Base-by-base conservation (phyloP, 1,140 invertebrate genomes). In the Penaeus japonicus region DNA sequence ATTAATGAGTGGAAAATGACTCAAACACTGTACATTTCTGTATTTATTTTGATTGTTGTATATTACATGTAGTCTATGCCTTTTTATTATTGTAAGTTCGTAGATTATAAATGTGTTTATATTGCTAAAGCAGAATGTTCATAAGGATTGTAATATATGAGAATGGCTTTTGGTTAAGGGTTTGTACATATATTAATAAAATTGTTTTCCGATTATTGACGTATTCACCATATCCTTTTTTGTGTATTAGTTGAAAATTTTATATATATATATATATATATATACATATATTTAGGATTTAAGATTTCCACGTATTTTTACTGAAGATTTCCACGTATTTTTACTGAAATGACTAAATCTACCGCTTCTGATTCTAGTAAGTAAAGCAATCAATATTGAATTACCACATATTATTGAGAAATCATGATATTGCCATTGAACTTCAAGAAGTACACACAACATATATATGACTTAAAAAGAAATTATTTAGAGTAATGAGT, bases 11-110 rank as follows among this genome's bases (percentile, higher is more conserved):
- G 70, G 4, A 47, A 47, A 73, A 30, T 73, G 4, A 32, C 35
- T 73, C 70, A 73, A 30, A 30, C 70, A 73, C 35, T 73, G 70
- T 73, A 73, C 70, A 73, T 73, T 27, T 27, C 18, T 73, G 70
- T 73, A 73, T 73, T 73, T 73, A 73, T 47, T 47, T 47, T 47
- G 47, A 73, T 73, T 73, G 70, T 73, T 73, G 70, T 73, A 73
- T 73, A 73, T 73, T 73, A 73, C 70, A 27, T 73, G 70, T 73
- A 73, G 70, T 73, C 35, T 73, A 73, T 73, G 70, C 27, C 70
- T 73, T 32, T 30, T 27, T 73, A 30, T 73, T 73, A 47, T 73
- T 73, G 70, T 73, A 73, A 73, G 70, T 73, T 73, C 35, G 70
- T 73, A 73, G 70, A 73, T 47, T 47, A 73, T 30, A 73, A 73